These are phyloP conservation scores for Nannospalax galili DNA, from an alignment of 2,113 vertebrate genomes.

Conservation along the genomic window DNA sequence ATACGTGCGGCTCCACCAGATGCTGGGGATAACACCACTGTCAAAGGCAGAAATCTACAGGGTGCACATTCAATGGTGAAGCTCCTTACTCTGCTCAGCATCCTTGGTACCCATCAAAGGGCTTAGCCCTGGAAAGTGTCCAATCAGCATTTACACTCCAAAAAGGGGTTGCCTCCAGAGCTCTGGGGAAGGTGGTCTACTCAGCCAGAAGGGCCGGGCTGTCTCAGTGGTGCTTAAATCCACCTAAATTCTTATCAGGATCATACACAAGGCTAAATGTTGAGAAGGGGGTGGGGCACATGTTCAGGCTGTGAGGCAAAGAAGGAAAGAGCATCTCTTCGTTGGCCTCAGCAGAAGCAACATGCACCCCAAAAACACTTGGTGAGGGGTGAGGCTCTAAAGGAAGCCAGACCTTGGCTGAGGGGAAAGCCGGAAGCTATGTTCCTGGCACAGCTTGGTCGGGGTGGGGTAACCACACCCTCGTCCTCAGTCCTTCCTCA, in stretches of 20 bases:
- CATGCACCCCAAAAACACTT: neutral
- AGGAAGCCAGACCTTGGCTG: neutral
- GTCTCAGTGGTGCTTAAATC: neutral
- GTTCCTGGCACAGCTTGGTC: neutral
- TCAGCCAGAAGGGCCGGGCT: neutral
- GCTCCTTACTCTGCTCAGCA: neutral
- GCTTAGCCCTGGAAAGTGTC: neutral
- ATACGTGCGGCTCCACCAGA: no score
- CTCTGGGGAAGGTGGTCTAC: neutral
- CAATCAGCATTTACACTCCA: neutral
- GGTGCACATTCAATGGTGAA: neutral
- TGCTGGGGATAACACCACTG: neutral
- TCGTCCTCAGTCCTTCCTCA: neutral
- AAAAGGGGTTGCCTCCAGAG: neutral
- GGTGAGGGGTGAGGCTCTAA: neutral
- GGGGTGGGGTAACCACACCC: fast-evolving
- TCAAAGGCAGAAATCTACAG: neutral
- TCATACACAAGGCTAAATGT: neutral
- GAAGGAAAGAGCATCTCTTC: neutral
- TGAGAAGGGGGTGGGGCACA: neutral
- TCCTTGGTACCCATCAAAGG: neutral
- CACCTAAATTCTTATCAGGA: neutral
- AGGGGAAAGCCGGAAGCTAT: neutral
- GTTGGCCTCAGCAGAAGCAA: neutral
- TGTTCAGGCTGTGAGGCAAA: neutral